Evolutionary conservation across 2,888 invertebrate species (phyloP), one percentile per base, ranked within the genome.

Genomic region (Hanleya hanleyi): DNA sequence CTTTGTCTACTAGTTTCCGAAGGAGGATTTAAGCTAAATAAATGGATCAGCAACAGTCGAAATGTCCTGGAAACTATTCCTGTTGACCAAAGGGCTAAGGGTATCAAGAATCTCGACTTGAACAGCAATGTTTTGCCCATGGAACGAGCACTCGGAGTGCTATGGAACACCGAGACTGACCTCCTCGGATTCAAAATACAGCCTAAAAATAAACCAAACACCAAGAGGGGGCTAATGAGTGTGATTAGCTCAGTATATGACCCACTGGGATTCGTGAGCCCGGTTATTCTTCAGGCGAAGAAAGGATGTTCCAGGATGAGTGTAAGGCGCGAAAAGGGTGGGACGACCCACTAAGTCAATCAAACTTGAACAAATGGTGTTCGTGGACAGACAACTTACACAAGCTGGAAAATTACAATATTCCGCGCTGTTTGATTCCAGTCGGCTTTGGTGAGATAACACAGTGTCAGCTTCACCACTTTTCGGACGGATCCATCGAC

Each of bases 281-380:
- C 47, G 12, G 12, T 41, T 41, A 41, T n/a, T 41, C 12, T 41
- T 41, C 47, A n/a, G 12, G 47, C 47, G 12, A 41, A 41, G n/a
- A 41, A n/a, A n/a, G n/a, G n/a, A n/a, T n/a, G n/a, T 35, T 74
- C 73, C n/a, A 7, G 57, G 0, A 80, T 76, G 0, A 69, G 76
- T 78, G 73, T 65, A 73, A 62, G 67, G 3, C 36, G 35, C 67
- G 77, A 29, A n/a, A 72, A 35, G 74, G 72, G n/a, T 81, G 80
- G 77, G 80, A 80, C 67, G 75, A 77, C 15, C 9, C 15, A 12
- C 70, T 79, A 22, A 50, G 68, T 9, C 33, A 72, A 22, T n/a
- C 49, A 3, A 9, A 69, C 7, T 12, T 32, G 12, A n/a, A 29
- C 9, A 65, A 75, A 57, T 79, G 79, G 79, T 35, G 68, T 61